A percentile compares a stretch with the other conserved stretches of the same genome.
Evolutionary conservation across 1,140 invertebrate species (phyloP).

Genomic region (Calephelis virginiensis): DNA sequence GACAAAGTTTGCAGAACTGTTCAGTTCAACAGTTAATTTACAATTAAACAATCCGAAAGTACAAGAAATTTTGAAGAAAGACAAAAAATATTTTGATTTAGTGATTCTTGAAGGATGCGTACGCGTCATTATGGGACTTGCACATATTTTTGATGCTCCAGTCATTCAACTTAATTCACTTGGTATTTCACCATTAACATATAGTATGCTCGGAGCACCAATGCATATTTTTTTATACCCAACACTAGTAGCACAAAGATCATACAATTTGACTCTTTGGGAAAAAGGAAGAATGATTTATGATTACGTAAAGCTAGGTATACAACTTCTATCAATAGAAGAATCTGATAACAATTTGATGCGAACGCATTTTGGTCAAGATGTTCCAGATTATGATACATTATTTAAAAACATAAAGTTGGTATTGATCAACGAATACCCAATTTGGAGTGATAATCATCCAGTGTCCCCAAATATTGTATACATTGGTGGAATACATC

Average conservation of each 20-base stretch:
- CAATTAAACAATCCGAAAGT: conserved; percentile 6
- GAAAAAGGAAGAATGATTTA: conserved; percentile 30
- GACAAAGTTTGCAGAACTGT: background rate
- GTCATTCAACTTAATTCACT: conserved; percentile 41
- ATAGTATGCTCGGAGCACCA: conserved; percentile 33
- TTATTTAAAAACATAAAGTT: conserved; percentile 74
- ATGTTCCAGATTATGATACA: conserved; percentile 53
- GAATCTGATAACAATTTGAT: conserved; percentile 44
- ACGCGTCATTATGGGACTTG: background rate
- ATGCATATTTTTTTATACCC: conserved; percentile 37
- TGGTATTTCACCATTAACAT: conserved; percentile 26
- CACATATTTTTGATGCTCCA: conserved; percentile 41
- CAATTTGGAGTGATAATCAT: conserved; percentile 43
- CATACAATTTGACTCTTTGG: conserved; percentile 32
- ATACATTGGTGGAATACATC: conserved; percentile 71
- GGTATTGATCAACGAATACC: conserved; percentile 63
- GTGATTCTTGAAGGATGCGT: conserved; percentile 15
- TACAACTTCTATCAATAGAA: background rate
- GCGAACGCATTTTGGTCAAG: conserved; percentile 58
- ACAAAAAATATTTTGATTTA: conserved; percentile 13
- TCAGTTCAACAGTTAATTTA: background rate
- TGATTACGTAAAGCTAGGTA: conserved; percentile 43
- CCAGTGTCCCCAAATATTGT: conserved; percentile 67
- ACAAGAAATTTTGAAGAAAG: conserved; percentile 1
- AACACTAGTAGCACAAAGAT: conserved; percentile 25